phyloP scores from a whole-genome alignment of 2,797 vertebrate species.

The Podarcis siculus region DNA sequence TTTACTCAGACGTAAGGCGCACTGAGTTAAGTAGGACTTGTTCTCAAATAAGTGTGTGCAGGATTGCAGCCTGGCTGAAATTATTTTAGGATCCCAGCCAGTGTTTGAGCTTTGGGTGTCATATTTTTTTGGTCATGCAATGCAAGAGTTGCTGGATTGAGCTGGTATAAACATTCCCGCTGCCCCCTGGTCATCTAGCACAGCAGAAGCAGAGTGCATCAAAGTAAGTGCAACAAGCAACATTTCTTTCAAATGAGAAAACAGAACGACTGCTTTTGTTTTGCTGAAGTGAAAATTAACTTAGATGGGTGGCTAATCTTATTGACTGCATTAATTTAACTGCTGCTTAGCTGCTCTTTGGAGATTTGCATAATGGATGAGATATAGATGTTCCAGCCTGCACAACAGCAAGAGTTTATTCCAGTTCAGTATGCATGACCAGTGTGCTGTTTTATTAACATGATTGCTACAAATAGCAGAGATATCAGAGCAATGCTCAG shows the following conservation, averaged over 20 bases:
- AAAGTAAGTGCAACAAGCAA: not conserved
- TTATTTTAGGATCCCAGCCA: not conserved
- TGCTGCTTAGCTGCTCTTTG: conserved; percentile 64
- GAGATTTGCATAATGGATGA: conserved; percentile 75
- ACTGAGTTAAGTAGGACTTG: too few relatives aligned
- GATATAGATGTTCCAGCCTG: conserved; percentile 55
- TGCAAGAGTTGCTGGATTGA: not conserved
- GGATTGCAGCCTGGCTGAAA: not conserved
- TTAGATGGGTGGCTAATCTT: conserved; percentile 58
- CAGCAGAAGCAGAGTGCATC: not conserved
- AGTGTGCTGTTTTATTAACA: conserved; percentile 62
- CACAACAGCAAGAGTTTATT: conserved; percentile 62
- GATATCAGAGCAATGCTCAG: conserved; percentile 1
- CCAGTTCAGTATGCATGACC: conserved; percentile 58
- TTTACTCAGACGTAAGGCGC: too few relatives aligned
- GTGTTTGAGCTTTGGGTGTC: not conserved
- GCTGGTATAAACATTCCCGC: not conserved
- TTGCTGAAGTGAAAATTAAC: conserved; percentile 62
- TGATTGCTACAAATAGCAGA: conserved; percentile 56
- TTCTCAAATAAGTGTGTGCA: not conserved
- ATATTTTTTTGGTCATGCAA: not conserved
- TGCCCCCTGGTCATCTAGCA: not conserved
- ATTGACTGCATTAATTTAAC: conserved; percentile 53
- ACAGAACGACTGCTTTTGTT: conserved; percentile 28
- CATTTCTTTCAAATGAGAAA: conserved; percentile 45